Percentiles rank a stretch among this genome's conserved stretches.
Evolutionary conservation across 2,888 invertebrate species (phyloP).

Genomic region (Drosophila kambysellisi): DNA sequence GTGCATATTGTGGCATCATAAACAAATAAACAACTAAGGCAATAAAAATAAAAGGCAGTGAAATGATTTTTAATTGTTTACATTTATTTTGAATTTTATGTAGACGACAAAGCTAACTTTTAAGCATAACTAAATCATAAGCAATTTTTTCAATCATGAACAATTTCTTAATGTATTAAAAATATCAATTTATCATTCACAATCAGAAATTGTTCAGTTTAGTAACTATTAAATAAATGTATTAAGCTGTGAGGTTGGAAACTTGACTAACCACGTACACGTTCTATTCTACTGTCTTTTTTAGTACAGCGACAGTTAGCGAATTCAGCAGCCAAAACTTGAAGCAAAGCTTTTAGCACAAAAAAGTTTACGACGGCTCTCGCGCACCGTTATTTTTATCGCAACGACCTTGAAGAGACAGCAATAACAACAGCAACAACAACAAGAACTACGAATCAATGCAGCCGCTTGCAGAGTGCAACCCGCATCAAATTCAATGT

Average conservation of each 20-base stretch:
- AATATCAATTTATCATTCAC: not conserved
- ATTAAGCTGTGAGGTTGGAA: not conserved
- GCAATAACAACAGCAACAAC: constrained; percentile 28
- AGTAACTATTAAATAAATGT: not conserved
- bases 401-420: constrained; percentile 63
- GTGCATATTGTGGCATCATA: too few relatives aligned
- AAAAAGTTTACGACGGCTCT: constrained; percentile 37
- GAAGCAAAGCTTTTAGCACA: constrained; percentile 4
- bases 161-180: too few relatives aligned
- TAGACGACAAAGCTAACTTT: not conserved
- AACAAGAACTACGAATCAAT: constrained; percentile 58
- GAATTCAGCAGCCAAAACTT: not conserved
- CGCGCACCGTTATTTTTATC: constrained; percentile 17
- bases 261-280: not conserved
- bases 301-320: constrained; percentile 2
- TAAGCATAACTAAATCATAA: not conserved
- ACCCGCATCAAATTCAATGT: constrained; percentile 62
- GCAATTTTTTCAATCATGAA: not conserved
- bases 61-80: not conserved
- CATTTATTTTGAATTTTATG: not conserved
- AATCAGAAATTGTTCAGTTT: not conserved
- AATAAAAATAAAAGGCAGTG: not conserved
- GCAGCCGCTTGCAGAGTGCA: constrained; percentile 44
- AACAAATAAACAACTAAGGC: not conserved
- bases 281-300: constrained; percentile 8